Evolutionary conservation across 2,113 vertebrate genomes (phyloP).

Genomic region (Rhegmatorhina hoffmannsi): DNA sequence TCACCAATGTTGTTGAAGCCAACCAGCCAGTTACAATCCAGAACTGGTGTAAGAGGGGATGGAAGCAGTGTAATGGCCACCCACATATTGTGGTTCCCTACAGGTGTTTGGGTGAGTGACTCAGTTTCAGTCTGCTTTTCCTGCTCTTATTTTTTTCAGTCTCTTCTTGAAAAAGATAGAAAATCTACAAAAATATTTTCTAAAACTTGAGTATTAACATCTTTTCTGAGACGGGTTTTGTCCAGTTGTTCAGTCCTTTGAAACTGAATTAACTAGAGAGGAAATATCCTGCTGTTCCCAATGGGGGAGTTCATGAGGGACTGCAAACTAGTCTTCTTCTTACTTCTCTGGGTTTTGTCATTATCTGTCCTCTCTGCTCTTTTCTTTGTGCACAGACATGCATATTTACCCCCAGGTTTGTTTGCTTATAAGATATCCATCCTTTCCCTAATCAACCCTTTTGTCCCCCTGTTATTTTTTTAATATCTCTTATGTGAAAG

Average conservation of each 20-base stretch:
- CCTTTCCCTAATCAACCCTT: background rate
- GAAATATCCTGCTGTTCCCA: background rate
- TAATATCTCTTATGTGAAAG: background rate
- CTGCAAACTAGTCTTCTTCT: background rate
- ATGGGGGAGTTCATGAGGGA: background rate
- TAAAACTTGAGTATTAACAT: background rate
- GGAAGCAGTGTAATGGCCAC: slow-evolving; percentile 91
- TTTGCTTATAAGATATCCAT: background rate
- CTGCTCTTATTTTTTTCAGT: background rate
- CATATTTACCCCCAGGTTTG: background rate
- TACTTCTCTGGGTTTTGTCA: background rate
- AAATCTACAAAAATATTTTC: background rate
- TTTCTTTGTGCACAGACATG: background rate
- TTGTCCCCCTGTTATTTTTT: background rate
- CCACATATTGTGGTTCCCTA: slow-evolving; percentile 95
- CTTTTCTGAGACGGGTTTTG: background rate
- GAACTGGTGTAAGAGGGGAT: slow-evolving; percentile 96
- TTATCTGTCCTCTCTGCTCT: background rate
- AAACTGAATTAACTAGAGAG: background rate
- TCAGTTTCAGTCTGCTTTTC: background rate
- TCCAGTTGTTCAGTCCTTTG: background rate
- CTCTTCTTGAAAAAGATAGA: background rate
- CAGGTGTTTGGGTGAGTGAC: slow-evolving; percentile 90
- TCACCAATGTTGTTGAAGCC: slow-evolving; percentile 98
- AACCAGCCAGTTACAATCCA: slow-evolving; percentile 97